Evolutionary conservation across 2,888 invertebrate species (phyloP).

Genomic region (Bembecia ichneumoniformis): DNA sequence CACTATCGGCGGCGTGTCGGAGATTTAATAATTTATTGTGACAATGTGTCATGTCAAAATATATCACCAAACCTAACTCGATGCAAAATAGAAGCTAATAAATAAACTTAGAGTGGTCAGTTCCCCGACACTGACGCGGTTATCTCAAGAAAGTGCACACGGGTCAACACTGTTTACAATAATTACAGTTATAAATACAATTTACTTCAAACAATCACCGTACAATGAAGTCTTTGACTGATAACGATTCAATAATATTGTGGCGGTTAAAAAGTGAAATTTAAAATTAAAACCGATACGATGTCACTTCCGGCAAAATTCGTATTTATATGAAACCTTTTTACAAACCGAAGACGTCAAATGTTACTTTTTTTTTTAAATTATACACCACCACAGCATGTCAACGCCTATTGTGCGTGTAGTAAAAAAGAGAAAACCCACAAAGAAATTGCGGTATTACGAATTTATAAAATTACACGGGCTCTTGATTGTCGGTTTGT

Average conservation of each 20-base stretch:
- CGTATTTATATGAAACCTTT: constrained; percentile 25
- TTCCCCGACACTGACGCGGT: constrained; percentile 52
- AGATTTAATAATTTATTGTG: constrained; percentile 28
- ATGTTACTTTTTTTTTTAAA: constrained; percentile 40
- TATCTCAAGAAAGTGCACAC: constrained; percentile 39
- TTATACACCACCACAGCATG: constrained; percentile 56
- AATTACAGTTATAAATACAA: constrained; percentile 60
- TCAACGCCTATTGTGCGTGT: constrained; percentile 62
- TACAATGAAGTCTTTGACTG: constrained; percentile 64
- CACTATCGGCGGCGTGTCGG: constrained; percentile 33
- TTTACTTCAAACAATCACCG: constrained; percentile 65
- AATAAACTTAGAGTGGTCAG: constrained; percentile 49
- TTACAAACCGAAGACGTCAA: constrained; percentile 41
- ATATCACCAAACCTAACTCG: constrained; percentile 23
- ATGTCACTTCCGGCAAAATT: constrained; percentile 47
- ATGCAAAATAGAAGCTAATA: constrained; percentile 25
- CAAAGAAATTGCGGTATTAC: constrained; percentile 58
- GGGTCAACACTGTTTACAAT: constrained; percentile 43
- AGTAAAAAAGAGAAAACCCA: constrained; percentile 41
- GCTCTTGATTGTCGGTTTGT: constrained; percentile 58
- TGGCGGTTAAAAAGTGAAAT: constrained; percentile 40
- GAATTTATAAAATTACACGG: constrained; percentile 63
- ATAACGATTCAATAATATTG: constrained; percentile 47
- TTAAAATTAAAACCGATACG: constrained; percentile 31
- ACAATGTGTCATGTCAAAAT: neutral